Evolutionary conservation across 2,888 invertebrate species (phyloP), one percentile per base, ranked within the genome.

Genomic region (Diabrotica balteata): DNA sequence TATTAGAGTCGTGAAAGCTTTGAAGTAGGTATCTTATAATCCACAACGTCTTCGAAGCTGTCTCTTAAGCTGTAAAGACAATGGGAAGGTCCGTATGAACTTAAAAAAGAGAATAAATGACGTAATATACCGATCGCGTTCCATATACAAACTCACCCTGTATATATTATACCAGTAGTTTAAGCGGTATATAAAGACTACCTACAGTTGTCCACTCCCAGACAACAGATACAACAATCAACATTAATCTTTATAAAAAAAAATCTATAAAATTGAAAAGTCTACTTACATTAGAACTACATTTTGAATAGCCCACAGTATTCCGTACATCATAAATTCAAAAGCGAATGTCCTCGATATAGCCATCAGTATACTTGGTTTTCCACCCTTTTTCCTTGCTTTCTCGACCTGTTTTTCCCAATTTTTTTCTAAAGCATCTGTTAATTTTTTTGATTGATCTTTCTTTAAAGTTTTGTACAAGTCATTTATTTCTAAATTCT

Each of bases 401-500:
- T 49, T 63, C n/a, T 11, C 42, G 7, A 69, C 11, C 68, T 75
- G 73, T 32, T 66, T 59, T 0, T 65, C 72, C 87, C 87, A 76
- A 87, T 87, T 68, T 52, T 58, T 52, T 52, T 64, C 58, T 7
- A 64, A 47, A 11, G n/a, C 84, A 78, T 91, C 87, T 4, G 90
- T 90, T 6, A 92, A 84, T 42, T 81, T 79, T 64, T 88, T 87
- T 0, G 92, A 91, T 61, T 85, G 83, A 80, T 92, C 91, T 7
- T 83, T 82, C 0, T 86, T 82, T 42, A 90, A 82, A 7, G 88
- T 87, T 78, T 87, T 87, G 83, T 89, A 90, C 43, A 92, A 80
- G 78, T 92, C 90, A 8, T 86, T 84, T 63, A 90, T 86, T 75
- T 88, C 88, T 7, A 93, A 83, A 69, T 89, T 88, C 72, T 87